Conservation (phyloP, 2,888 invertebrate species). For the Euplagia quadripunctaria region DNA sequence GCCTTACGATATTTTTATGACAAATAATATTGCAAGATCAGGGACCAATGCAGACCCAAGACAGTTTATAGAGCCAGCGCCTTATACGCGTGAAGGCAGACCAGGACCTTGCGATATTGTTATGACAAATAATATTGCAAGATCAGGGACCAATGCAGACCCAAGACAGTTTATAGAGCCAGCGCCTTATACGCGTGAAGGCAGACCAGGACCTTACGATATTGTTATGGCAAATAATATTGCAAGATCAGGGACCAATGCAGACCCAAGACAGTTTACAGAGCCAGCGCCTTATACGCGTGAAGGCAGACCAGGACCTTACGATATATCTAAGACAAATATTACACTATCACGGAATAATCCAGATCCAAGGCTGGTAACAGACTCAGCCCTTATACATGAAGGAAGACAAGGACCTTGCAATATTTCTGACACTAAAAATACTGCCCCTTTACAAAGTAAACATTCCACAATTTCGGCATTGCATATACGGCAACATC, state of each 20-base stretch:
- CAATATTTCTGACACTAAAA: not conserved
- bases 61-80: not conserved
- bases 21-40: not conserved
- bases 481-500: not conserved
- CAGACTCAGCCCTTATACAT: not conserved
- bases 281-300: not conserved
- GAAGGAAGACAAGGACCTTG: not conserved
- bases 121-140: not conserved
- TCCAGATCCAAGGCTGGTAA: too few relatives aligned
- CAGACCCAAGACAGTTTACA: too few relatives aligned
- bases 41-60: not conserved
- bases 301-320: not conserved
- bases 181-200: not conserved
- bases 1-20: not conserved
- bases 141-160: too few relatives aligned
- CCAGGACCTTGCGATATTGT: not conserved
- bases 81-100: not conserved
- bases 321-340: not conserved
- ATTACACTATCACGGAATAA: not conserved
- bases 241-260: too few relatives aligned
- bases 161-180: too few relatives aligned
- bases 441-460: not conserved
- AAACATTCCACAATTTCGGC: not conserved
- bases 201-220: not conserved
- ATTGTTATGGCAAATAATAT: not conserved